A percentile compares a stretch with the other conserved stretches of the same genome.
Conservation (phyloP, 2,113 vertebrate genomes). For the Tachysurus fulvidraco region DNA sequence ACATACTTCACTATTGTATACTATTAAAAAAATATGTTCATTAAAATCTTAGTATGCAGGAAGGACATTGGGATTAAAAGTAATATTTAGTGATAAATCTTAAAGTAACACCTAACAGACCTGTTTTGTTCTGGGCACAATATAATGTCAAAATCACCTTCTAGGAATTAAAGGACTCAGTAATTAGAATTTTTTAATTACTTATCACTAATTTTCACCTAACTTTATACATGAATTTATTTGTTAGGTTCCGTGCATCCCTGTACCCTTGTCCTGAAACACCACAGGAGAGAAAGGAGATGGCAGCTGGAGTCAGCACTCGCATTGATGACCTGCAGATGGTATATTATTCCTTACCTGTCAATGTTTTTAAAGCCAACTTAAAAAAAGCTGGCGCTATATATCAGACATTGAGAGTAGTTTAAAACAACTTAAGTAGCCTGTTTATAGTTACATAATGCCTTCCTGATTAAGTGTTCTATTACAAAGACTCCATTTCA, state of each 20-base stretch:
- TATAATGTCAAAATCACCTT: background rate
- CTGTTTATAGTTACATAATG: background rate
- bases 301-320: slow-evolving; percentile 94
- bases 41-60: too few species aligned
- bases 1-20: too few species aligned
- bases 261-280: slow-evolving; percentile 97
- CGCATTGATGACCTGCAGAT: slow-evolving; percentile 98
- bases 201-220: background rate
- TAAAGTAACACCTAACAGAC: background rate
- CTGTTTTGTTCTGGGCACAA: background rate
- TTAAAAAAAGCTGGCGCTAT: background rate
- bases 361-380: background rate
- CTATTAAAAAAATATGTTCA: too few species aligned
- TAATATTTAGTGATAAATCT: background rate
- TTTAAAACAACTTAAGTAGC: background rate
- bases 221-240: slow-evolving; percentile 6
- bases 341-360: slow-evolving; percentile 69
- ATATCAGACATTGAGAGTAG: background rate
- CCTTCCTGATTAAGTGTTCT: background rate
- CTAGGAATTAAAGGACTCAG: background rate
- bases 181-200: background rate
- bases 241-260: slow-evolving; percentile 90
- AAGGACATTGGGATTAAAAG: too few species aligned
- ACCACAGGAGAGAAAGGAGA: slow-evolving; percentile 94
- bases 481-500: background rate